These are phyloP conservation scores for Chaetophractus vellerosus DNA, from an alignment of 2,797 vertebrate species.

Conservation along the genomic window DNA sequence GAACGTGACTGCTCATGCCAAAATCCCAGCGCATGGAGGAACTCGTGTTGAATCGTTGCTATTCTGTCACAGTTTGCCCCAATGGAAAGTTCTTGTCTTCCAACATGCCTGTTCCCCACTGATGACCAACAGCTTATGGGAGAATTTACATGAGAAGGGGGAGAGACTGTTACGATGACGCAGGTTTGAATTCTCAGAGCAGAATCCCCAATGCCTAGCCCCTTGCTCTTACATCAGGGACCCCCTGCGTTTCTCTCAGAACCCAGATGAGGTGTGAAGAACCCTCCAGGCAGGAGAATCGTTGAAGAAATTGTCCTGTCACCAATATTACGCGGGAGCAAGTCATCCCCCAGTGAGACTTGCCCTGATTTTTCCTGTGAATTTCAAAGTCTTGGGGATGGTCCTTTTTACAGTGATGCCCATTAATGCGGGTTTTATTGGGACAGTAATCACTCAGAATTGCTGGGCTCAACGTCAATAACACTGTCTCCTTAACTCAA, in stretches of 20 bases:
- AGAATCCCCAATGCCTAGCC: background rate
- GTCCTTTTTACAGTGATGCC: background rate
- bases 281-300: background rate
- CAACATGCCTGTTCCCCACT: slow-evolving; percentile 92
- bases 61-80: slow-evolving; percentile 94
- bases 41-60: slow-evolving; percentile 94
- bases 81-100: slow-evolving; percentile 94
- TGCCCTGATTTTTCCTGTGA: background rate
- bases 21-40: slow-evolving; percentile 96
- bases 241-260: background rate
- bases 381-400: background rate
- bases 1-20: slow-evolving; percentile 97
- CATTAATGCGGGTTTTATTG: background rate
- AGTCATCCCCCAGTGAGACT: background rate
- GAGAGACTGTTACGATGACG: background rate
- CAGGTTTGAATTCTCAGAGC: background rate
- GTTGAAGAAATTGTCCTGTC: background rate
- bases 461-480: background rate
- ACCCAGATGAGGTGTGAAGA: background rate
- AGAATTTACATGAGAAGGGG: background rate
- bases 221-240: background rate
- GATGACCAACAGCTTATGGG: slow-evolving; percentile 95
- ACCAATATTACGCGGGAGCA: background rate
- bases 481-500: background rate
- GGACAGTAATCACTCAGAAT: background rate